Evolutionary conservation across 2,797 vertebrate species (phyloP).

Genomic region (Trematomus bernacchii): DNA sequence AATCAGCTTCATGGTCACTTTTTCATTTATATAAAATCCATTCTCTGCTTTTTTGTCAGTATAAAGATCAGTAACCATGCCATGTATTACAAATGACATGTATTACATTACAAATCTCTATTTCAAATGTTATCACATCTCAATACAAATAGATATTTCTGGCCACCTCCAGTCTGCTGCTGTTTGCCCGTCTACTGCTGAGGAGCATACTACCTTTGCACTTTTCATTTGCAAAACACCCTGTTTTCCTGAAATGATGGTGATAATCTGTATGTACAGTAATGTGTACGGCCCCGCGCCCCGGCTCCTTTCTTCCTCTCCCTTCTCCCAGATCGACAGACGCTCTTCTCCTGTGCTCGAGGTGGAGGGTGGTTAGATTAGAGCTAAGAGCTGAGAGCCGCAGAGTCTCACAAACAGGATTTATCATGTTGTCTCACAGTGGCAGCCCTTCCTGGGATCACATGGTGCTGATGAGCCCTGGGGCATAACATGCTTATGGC

Average conservation of each 20-base stretch:
- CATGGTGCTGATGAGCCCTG: constrained; percentile 75
- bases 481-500: constrained; percentile 80
- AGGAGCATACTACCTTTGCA: not conserved
- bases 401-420: constrained; percentile 82
- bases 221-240: constrained; percentile 1
- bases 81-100: not conserved
- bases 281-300: not conserved
- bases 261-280: not conserved
- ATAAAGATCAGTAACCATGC: not conserved
- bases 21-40: not conserved
- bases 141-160: not conserved
- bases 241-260: constrained; percentile 20
- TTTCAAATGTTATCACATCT: not conserved
- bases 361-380: constrained; percentile 77
- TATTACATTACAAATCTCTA: not conserved
- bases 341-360: constrained; percentile 38
- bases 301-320: not conserved
- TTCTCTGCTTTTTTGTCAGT: not conserved
- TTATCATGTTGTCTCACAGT: constrained; percentile 80
- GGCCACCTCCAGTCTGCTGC: not conserved
- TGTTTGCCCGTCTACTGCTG: not conserved
- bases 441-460: constrained; percentile 73
- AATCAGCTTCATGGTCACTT: constrained; percentile 3
- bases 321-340: constrained; percentile 29
- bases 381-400: constrained; percentile 72